phyloP scores from a whole-genome alignment of 2,113 vertebrate genomes.

The Thermophis baileyi region DNA sequence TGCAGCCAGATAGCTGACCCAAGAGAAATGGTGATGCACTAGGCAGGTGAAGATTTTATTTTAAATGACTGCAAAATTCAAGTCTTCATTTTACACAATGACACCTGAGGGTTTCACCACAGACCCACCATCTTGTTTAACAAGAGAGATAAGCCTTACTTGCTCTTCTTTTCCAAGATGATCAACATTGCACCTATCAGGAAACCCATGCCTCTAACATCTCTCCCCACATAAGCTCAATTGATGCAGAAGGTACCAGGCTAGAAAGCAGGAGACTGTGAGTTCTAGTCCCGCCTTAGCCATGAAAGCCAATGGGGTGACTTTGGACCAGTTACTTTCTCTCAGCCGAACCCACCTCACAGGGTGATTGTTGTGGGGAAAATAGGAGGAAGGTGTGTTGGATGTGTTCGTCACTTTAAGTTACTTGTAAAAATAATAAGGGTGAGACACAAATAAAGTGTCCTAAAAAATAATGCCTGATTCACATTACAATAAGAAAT shows the following conservation, averaged over 20 bases:
- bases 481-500: background rate
- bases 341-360: background rate
- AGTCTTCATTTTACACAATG: conserved; percentile 29
- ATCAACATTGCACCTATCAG: background rate
- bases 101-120: background rate
- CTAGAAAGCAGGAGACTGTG: background rate
- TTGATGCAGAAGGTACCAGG: background rate
- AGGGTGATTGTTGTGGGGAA: background rate
- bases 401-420: background rate
- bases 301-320: background rate
- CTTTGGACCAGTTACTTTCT: background rate
- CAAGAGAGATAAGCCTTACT: background rate
- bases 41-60: conserved; percentile 63
- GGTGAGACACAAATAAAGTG: background rate
- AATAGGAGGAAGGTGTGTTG: background rate
- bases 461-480: background rate
- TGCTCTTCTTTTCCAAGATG: background rate
- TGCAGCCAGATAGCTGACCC: conserved; percentile 55
- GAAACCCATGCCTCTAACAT: background rate
- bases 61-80: conserved; percentile 56
- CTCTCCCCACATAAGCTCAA: background rate
- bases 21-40: conserved; percentile 37
- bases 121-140: background rate
- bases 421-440: background rate
- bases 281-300: background rate